Base-by-base conservation (phyloP, 2,797 vertebrate genomes). In the Poliocrania exsul region DNA sequence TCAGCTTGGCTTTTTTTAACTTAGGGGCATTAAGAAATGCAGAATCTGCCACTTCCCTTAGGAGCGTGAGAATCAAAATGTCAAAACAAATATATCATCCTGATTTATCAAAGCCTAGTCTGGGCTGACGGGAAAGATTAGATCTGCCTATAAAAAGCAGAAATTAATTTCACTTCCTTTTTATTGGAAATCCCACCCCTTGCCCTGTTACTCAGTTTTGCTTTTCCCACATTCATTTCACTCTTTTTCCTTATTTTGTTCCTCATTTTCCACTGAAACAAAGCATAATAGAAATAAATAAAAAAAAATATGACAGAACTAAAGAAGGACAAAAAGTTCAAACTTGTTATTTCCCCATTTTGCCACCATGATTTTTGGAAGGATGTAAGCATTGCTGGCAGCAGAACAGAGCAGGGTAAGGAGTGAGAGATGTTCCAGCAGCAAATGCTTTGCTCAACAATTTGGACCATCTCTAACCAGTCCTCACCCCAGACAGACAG, bases 121-220 rank as follows among this genome's bases (percentile, higher is more conserved):
- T 90, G 60, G 40, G 44, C 35, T 94, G 67, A 57, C 0, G 4
- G 64, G 78, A 87, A 92, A 67, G 71, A 46, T 16, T 67, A 92
- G 60, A 87, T 84, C 35, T 53, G 18, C 46, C 86, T 66, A 72
- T 44, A 77, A 88, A 81, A 89, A 62, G n/a, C 78, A 89, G 69
- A 95, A 91, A 78, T 53, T 18, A 3, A 33, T 88, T 88, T 87
- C 38, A 65, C 79, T 95, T 92, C 86, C 81, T 81, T 71, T 93
- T 85, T 54, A 71, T 21, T 81, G 11, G 38, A 71, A 89, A 44
- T 57, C 64, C n/a, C 11, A 6, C 33, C 54, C 28, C 40, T 72
- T 60, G 28, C 25, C 37, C 38, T 20, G 1, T 46, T 62, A 56
- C 42, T 83, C 29, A 38, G 25, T 44, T 92, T 95, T 80, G 46